Evolutionary conservation across 2,113 vertebrate species (phyloP).

Genomic region (Pipa parva): DNA sequence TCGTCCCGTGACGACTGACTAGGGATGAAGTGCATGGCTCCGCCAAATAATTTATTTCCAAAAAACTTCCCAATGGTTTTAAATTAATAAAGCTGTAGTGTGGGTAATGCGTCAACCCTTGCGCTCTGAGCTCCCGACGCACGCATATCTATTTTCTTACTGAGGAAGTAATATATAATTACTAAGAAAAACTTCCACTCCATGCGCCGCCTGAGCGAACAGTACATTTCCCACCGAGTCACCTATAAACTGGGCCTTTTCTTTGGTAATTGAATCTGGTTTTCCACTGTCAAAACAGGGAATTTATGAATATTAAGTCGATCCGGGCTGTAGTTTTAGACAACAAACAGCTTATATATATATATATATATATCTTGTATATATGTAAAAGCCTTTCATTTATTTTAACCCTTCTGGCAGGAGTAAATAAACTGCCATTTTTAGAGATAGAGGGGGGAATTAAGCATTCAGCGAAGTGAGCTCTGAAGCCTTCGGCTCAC

Average conservation of each 20-base stretch:
- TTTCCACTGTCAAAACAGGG: conserved; percentile 63
- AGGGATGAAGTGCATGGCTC: too few relatives aligned
- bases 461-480: too few relatives aligned
- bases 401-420: neutral
- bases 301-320: conserved; percentile 67
- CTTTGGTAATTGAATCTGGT: conserved; percentile 62
- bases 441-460: neutral
- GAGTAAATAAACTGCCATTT: neutral
- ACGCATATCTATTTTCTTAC: neutral
- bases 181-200: conserved; percentile 49
- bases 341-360: neutral
- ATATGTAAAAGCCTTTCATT: neutral
- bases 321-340: conserved; percentile 44
- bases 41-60: too few relatives aligned
- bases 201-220: conserved; percentile 45
- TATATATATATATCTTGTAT: too few relatives aligned
- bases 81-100: too few relatives aligned
- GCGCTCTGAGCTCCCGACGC: too few relatives aligned
- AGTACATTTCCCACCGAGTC: conserved; percentile 52
- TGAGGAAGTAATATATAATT: conserved; percentile 46
- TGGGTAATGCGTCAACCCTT: too few relatives aligned
- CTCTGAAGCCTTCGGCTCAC: too few relatives aligned
- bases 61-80: too few relatives aligned
- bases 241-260: conserved; percentile 49
- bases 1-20: too few relatives aligned